Conservation (phyloP, 1,140 invertebrate genomes). For the Branchinecta lindahli region DNA sequence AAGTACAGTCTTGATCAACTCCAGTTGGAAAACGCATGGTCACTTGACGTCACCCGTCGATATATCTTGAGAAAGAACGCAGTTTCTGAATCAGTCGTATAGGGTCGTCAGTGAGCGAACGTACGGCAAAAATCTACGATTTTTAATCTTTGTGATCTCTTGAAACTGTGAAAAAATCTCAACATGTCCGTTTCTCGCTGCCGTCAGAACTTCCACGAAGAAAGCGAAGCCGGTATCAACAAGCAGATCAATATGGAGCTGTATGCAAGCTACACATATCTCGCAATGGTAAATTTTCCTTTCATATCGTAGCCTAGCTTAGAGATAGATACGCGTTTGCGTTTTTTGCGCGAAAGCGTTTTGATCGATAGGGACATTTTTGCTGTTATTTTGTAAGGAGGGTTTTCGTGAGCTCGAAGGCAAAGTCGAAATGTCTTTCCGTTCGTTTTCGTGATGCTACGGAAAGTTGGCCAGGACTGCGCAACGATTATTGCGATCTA, state of each 20-base stretch:
- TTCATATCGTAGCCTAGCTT: neutral
- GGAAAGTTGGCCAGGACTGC: no score
- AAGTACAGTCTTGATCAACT: neutral
- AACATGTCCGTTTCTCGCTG: slow-evolving; percentile 11
- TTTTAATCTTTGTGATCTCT: neutral
- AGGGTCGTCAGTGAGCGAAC: slow-evolving; percentile 21
- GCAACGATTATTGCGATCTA: no score
- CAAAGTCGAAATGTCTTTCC: no score
- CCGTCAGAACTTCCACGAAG: slow-evolving; percentile 39
- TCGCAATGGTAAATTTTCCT: slow-evolving; percentile 35
- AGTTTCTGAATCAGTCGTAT: slow-evolving; percentile 13
- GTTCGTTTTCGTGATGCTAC: no score
- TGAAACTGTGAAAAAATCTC: neutral
- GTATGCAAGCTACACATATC: slow-evolving; percentile 41
- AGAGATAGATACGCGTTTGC: neutral
- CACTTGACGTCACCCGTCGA: neutral
- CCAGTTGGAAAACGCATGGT: neutral
- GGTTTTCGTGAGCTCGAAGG: no score
- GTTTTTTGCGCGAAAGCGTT: neutral
- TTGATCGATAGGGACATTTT: neutral
- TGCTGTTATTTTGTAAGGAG: no score
- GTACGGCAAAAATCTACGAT: neutral
- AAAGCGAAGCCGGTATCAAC: slow-evolving; percentile 39
- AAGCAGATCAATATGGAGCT: slow-evolving; percentile 47
- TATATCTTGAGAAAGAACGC: neutral